phyloP scores from a whole-genome alignment of 1,140 invertebrate genomes.

The Cepaea nemoralis region DNA sequence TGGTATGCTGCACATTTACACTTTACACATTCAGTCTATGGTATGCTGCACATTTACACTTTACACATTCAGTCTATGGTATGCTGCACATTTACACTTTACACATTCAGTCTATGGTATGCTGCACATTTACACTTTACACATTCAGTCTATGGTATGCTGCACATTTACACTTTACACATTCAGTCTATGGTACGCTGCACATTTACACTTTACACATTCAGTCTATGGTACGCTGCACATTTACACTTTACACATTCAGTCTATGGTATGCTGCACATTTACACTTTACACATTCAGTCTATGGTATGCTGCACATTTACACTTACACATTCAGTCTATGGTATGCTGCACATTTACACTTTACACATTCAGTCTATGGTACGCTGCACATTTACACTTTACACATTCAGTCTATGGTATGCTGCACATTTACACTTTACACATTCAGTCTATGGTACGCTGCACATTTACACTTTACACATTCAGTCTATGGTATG shows the following conservation, averaged over 20 bases:
- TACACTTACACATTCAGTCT: neutral
- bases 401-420: neutral
- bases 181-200: neutral
- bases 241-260: neutral
- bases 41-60: neutral
- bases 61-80: neutral
- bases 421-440: neutral
- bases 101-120: neutral
- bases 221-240: neutral
- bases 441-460: neutral
- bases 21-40: neutral
- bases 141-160: neutral
- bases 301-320: neutral
- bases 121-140: neutral
- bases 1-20: neutral
- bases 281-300: neutral
- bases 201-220: neutral
- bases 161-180: neutral
- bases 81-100: neutral
- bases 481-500: neutral
- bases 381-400: neutral
- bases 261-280: neutral
- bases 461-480: neutral
- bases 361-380: neutral
- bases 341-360: neutral